A percentile compares a stretch with the other conserved stretches of the same genome.
Evolutionary conservation across 2,888 invertebrate species (phyloP).

Genomic region (Pseudolycoriella hygida): DNA sequence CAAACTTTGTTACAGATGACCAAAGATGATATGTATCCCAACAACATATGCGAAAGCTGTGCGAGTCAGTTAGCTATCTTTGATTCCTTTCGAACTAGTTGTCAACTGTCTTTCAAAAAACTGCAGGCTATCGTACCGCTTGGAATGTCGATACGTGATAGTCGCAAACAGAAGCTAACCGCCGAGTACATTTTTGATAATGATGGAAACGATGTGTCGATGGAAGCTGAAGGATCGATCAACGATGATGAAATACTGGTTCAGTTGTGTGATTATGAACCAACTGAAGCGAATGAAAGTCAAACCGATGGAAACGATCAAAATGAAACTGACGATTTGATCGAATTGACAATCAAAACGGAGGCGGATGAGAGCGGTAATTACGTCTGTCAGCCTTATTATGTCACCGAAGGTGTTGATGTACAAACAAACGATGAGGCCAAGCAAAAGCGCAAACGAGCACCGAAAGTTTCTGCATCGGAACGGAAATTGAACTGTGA

Average conservation of each 20-base stretch:
- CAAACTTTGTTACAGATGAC: neutral
- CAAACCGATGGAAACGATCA: neutral
- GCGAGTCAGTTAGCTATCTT: neutral
- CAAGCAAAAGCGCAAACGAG: too few species aligned
- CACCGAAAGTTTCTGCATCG: too few species aligned
- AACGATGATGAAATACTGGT: neutral
- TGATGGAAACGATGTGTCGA: too few species aligned
- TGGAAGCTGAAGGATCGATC: neutral
- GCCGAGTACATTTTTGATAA: too few species aligned
- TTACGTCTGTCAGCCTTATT: too few species aligned
- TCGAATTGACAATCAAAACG: neutral
- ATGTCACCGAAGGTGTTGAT: too few species aligned
- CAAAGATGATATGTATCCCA: neutral
- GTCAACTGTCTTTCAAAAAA: neutral
- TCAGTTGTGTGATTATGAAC: neutral
- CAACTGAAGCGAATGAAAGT: neutral
- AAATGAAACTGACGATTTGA: too few species aligned
- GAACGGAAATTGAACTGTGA: neutral
- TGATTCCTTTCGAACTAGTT: neutral
- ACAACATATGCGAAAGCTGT: neutral
- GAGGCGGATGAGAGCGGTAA: neutral
- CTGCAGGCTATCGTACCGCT: neutral
- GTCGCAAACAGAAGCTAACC: too few species aligned
- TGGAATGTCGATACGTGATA: neutral
- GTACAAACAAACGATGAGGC: too few species aligned